Percentiles rank a stretch among this genome's conserved stretches.
Conservation (phyloP, 2,797 vertebrate species). For the Lepus oiostolus region DNA sequence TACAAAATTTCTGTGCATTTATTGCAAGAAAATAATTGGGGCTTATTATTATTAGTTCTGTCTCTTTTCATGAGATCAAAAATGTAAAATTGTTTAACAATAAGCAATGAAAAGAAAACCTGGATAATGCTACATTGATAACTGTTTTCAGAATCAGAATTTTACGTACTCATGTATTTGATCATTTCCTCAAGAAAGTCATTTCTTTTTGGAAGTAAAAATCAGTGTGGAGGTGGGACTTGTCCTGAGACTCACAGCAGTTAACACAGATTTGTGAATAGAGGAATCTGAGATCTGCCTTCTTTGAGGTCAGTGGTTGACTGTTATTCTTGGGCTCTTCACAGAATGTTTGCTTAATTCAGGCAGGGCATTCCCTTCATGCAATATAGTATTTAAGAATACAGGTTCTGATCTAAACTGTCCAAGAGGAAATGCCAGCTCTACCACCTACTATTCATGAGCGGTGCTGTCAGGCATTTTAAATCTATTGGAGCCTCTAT, state of each 20-base stretch:
- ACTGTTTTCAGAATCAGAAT: neutral
- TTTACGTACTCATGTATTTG: neutral
- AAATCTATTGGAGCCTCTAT: neutral
- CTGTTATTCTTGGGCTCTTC: neutral
- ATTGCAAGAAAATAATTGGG: neutral
- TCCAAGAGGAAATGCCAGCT: neutral
- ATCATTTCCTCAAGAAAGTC: constrained; percentile 10
- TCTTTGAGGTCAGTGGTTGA: neutral
- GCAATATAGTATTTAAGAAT: neutral
- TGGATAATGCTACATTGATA: neutral
- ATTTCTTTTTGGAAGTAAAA: neutral
- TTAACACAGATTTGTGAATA: constrained; percentile 10
- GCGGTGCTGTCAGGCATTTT: neutral
- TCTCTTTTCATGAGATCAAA: neutral
- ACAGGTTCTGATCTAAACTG: neutral
- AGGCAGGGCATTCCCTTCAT: neutral
- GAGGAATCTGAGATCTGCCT: neutral
- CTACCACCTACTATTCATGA: neutral
- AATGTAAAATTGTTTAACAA: constrained; percentile 2
- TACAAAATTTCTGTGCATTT: neutral
- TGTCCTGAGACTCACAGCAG: neutral
- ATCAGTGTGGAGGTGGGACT: neutral
- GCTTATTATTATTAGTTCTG: too few species aligned
- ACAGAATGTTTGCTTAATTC: neutral
- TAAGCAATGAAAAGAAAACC: neutral